Conservation (phyloP, 2,888 invertebrate genomes). For the Catocala sponsa region DNA sequence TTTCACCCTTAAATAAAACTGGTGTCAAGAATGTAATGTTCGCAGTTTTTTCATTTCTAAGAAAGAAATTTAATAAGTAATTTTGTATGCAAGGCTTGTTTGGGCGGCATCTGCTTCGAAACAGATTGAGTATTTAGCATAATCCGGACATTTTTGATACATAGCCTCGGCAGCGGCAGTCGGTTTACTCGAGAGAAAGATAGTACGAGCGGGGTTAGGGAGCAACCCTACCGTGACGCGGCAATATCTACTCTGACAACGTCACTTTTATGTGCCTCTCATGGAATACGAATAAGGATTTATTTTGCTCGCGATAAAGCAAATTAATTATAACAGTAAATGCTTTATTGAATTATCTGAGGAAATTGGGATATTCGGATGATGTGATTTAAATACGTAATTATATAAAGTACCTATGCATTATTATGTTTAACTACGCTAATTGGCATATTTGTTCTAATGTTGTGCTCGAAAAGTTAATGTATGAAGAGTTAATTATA, state of each 20-base stretch:
- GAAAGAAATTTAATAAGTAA: slow-evolving; percentile 24
- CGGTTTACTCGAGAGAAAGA: slow-evolving; percentile 24
- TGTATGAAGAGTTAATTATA: too few species aligned
- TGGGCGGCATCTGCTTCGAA: slow-evolving; percentile 36
- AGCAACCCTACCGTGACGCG: slow-evolving; percentile 46
- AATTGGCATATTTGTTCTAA: too few species aligned
- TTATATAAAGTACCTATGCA: too few species aligned
- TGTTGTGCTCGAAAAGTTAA: too few species aligned
- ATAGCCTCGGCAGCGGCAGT: slow-evolving; percentile 30
- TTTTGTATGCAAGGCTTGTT: slow-evolving; percentile 44
- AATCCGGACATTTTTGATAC: slow-evolving; percentile 49
- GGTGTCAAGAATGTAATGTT: slow-evolving; percentile 10
- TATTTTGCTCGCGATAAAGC: slow-evolving; percentile 37
- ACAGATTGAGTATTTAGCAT: slow-evolving; percentile 56
- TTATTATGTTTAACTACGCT: too few species aligned
- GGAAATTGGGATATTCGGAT: slow-evolving; percentile 10
- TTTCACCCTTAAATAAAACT: not conserved
- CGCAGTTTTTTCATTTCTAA: slow-evolving; percentile 15
- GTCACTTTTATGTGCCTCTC: slow-evolving; percentile 43
- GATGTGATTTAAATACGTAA: slow-evolving; percentile 5
- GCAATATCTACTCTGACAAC: slow-evolving; percentile 43
- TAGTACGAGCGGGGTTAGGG: slow-evolving; percentile 25
- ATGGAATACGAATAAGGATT: slow-evolving; percentile 47
- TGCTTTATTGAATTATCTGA: slow-evolving; percentile 25
- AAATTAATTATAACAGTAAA: slow-evolving; percentile 43